Evolutionary conservation across 2,797 vertebrate species (phyloP), one percentile per base, ranked within the genome.

Genomic region (Lacerta viridis): DNA sequence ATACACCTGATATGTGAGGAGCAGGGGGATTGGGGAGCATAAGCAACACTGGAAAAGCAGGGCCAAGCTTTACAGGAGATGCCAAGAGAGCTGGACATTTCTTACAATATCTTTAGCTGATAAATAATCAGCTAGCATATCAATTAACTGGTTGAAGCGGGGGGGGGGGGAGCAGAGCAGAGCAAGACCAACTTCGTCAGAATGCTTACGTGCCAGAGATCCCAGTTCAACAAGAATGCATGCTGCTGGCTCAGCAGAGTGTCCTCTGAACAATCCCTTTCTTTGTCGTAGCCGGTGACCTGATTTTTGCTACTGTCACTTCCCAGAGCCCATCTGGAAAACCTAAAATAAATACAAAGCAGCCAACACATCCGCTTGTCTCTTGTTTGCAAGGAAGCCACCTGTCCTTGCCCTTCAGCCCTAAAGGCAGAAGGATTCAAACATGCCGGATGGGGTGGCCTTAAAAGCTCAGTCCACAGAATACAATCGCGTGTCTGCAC

Each of bases 321-420:
- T 79, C 74, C 74, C 66, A 69, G 29, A 46, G 74, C 82, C 77
- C 41, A 23, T 25, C 66, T 18, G 43, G 61, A 84, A 64, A 75
- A n/a, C 7, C n/a, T n/a, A 39, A 88, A 88, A 88, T 85, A 55
- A 88, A 82, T 82, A 78, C 23, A 50, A 82, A 82, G 66, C 43
- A 64, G 77, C 39, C 64, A 15, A 8, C 36, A 0, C 29, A 18
- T 36, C 69, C 20, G 0, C 43, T 11, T 3, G 39, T 20, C 55
- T 76, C 69, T 87, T n/a, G 0, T 27, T 8, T 13, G 83, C 64
- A 27, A 59, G 46, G 20, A 66, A 68, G 41, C 64, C n/a, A 11
- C 0, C 41, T n/a, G 13, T 20, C 55, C 36, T 27, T 11, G 41
- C 41, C 77, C 20, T 68, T 36, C 2, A 46, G 27, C 33, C 36